Base-by-base conservation (phyloP, 2,888 invertebrate genomes). In the Tetanocera ferruginea region DNA sequence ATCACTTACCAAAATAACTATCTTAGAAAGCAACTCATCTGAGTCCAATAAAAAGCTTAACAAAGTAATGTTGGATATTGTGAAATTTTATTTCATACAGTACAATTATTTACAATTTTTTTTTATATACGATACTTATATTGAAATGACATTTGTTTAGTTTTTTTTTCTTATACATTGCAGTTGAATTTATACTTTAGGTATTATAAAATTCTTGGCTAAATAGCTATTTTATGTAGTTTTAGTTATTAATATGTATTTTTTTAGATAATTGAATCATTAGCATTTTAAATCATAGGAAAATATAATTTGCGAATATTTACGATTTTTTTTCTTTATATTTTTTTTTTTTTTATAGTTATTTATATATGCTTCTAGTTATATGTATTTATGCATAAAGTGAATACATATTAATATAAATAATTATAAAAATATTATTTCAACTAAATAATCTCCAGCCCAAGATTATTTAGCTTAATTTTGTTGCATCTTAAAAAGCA, bases 361-460 rank as follows among this genome's bases (percentile, higher is more conserved):
- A 19, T 1, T 55, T n/a, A 19, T 19, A 19, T 55, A 8, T 55
- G 23, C 43, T 11, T 43, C 11, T 11, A 43, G 43, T 43, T 43
- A 43, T 43, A 43, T 43, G 43, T 43, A 43, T 43, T 11, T 43
- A 43, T 43, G 43, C 14, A 43, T 60, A 14, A 19, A 19, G 28
- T 23, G 3, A 60, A 25, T 25, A 67, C 14, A 43, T 67, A 19
- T 31, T 14, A 49, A 5, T 43, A 23, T 19, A 43, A 19, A 43
- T 67, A 43, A 43, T 19, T 66, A 23, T 37, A n/a, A 51, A 49
- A 9, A 73, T 28, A 31, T 51, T 31, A 66, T 11, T 43, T 11
- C 14, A 74, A 52, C 49, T 74, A 66, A 66, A 74, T 52, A 66
- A 74, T 74, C 75, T 69, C 79, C 79, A 79, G 77, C 79, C 79